These are phyloP conservation scores for Arvicanthis niloticus DNA, from an alignment of 2,113 vertebrate genomes.

Conservation along the genomic window DNA sequence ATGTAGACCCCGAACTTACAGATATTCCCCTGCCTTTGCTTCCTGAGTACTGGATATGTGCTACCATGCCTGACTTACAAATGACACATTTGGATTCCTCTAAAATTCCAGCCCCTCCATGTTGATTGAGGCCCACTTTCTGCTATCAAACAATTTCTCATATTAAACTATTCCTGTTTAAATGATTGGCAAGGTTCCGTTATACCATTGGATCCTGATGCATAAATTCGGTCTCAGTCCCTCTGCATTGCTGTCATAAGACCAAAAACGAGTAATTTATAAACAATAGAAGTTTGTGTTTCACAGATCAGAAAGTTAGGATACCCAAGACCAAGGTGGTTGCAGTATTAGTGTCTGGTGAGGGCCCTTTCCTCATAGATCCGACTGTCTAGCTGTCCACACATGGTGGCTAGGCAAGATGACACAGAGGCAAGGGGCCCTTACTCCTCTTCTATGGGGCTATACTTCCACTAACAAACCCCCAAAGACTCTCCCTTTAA, in stretches of 20 bases:
- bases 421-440: neutral
- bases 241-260: neutral
- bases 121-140: neutral
- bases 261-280: neutral
- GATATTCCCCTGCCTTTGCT: neutral
- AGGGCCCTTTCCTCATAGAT: neutral
- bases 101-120: neutral
- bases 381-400: too few relatives aligned
- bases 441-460: neutral
- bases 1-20: neutral
- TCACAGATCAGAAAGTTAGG: neutral
- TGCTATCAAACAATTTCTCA: slow-evolving; percentile 15
- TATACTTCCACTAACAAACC: neutral
- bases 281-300: neutral
- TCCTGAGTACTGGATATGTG: neutral
- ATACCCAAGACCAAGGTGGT: neutral
- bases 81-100: neutral
- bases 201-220: neutral
- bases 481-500: neutral
- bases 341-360: neutral
- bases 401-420: neutral
- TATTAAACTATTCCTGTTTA: neutral
- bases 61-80: neutral
- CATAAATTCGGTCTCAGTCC: neutral
- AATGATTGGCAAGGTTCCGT: neutral